A percentile compares a stretch with the other conserved stretches of the same genome.
These are phyloP conservation scores for Phaethornis superciliosus DNA, from an alignment of 2,113 vertebrate species.

Conservation along the genomic window DNA sequence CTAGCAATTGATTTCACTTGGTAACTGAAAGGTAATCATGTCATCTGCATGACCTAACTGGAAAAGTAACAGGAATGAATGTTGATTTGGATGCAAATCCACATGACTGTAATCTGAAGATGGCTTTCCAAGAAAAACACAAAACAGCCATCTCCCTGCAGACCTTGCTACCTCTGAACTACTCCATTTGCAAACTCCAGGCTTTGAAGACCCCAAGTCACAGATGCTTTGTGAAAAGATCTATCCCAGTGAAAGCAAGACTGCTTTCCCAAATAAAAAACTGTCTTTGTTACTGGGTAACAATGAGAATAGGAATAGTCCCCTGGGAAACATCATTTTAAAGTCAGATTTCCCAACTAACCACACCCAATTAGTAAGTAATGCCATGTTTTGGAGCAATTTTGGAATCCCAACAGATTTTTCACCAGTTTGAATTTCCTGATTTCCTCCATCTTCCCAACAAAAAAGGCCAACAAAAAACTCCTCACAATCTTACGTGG, in stretches of 20 bases:
- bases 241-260: not conserved
- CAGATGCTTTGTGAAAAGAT: not conserved
- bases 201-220: not conserved
- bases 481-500: not conserved
- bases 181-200: not conserved
- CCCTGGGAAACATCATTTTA: constrained; percentile 49
- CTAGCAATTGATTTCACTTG: not conserved
- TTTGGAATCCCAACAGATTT: constrained; percentile 3
- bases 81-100: constrained; percentile 14
- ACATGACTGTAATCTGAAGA: not conserved
- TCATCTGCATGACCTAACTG: not conserved
- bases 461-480: not conserved
- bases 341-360: constrained; percentile 63
- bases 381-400: not conserved
- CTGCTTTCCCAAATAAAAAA: constrained; percentile 7
- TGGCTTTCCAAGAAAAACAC: constrained; percentile 37
- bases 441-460: not conserved
- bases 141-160: not conserved
- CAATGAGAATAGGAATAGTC: not conserved
- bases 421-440: not conserved
- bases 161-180: not conserved
- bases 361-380: constrained; percentile 62
- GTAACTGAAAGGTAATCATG: not conserved
- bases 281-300: constrained; percentile 2
- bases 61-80: not conserved